These are phyloP conservation scores for Drosophila gunungcola DNA, from an alignment of 1,140 invertebrate genomes.

Conservation along the genomic window DNA sequence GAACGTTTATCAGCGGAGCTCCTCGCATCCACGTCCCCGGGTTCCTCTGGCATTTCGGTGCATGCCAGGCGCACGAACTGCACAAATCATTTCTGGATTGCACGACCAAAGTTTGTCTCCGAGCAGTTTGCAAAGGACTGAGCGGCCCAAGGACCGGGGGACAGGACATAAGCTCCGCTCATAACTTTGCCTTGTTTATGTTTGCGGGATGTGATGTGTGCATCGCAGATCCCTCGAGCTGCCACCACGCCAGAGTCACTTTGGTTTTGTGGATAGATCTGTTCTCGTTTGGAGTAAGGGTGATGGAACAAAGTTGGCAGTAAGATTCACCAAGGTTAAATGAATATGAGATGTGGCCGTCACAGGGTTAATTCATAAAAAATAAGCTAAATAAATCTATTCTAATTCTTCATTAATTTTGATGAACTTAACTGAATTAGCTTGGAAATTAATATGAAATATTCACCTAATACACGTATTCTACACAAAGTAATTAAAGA, in stretches of 20 bases:
- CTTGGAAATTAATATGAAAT: too few species aligned
- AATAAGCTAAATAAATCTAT: too few species aligned
- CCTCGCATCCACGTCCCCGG: slow-evolving; percentile 1
- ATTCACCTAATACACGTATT: too few species aligned
- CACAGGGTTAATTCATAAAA: too few species aligned
- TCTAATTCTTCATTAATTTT: too few species aligned
- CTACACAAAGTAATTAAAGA: too few species aligned
- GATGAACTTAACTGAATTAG: too few species aligned
- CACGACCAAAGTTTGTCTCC: slow-evolving; percentile 75
- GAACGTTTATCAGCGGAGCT: slow-evolving; percentile 64
- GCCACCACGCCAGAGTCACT: slow-evolving; percentile 15
- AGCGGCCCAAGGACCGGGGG: slow-evolving; percentile 17
- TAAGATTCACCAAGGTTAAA: slow-evolving; percentile 18
- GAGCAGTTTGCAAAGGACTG: slow-evolving; percentile 24
- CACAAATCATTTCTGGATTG: slow-evolving; percentile 82
- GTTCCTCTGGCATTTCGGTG: slow-evolving; percentile 26
- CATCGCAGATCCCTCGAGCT: slow-evolving; percentile 22
- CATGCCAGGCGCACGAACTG: slow-evolving; percentile 63
- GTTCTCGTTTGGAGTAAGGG: not conserved
- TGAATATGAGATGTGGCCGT: not conserved
- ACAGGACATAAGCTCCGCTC: slow-evolving; percentile 71
- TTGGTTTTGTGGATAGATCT: slow-evolving; percentile 32
- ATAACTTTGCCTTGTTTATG: slow-evolving; percentile 78
- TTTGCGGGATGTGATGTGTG: slow-evolving; percentile 70
- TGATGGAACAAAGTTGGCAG: slow-evolving; percentile 1